Evolutionary conservation across 92 coral and sea anemone species (phyloP), one percentile per base, ranked within the genome.

Genomic region (Bergia sp.): DNA sequence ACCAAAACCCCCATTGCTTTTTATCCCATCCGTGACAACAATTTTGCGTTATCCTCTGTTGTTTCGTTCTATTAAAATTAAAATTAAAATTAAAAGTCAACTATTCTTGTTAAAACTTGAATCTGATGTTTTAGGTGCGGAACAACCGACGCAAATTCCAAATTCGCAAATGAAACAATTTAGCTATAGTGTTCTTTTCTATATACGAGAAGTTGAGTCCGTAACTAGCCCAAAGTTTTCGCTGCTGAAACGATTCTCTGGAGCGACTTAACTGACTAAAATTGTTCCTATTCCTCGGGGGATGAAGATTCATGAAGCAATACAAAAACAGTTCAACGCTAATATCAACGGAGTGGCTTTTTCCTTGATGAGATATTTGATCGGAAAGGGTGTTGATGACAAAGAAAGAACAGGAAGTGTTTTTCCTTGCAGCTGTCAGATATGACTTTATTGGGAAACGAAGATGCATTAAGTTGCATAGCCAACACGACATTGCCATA

Each of bases 301-400:
- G 79, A 44, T 39, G 79, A 75, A 41, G 47, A 39, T 3, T 38
- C 50, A 45, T 82, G 29, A 64, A 20, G 37, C 86, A 82, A 67
- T 81, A 40, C 75, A 37, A 81, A 37, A 7, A 11, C 55, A 21
- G 67, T 10, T 29, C 21, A 44, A 79, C 38, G 76, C 74, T 69
- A 82, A 82, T 82, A 66, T 82, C 76, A 42, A 20, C 37, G 75
- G 57, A 82, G 76, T 41, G 42, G 65, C 43, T 5, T 43, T 45
- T 41, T 82, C 76, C 47, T 82, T 36, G 18, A 64, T 40, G 86
- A 66, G 49, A 82, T 64, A 39, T 64, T 23, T 21, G 37, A 82
- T 65, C 86, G 86, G 86, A 82, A 82, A 66, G 75, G 86, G 86
- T 66, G 86, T 53, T 16, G 86, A 2, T 58, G 58, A 3, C 37